Conservation (phyloP, 2,888 invertebrate species). For the Cabera pusaria region DNA sequence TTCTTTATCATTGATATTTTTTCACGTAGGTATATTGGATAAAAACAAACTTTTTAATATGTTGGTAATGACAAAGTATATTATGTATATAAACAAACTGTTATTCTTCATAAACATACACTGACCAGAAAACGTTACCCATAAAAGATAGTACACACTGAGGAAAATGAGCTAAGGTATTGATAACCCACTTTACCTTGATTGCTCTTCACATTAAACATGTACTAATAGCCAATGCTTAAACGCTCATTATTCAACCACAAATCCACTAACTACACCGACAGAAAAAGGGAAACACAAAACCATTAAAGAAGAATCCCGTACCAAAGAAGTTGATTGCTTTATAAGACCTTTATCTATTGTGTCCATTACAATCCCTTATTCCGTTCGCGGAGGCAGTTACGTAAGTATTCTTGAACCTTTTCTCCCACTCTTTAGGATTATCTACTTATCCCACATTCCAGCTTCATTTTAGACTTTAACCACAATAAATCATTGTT, state of each 20-base stretch:
- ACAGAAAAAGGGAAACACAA: conserved; percentile 20
- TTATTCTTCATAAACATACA: no score
- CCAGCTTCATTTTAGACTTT: conserved; percentile 33
- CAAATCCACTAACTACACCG: conserved; percentile 21
- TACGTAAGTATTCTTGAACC: conserved; percentile 25
- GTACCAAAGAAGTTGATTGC: conserved; percentile 28
- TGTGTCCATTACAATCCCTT: conserved; percentile 30
- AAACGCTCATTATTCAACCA: conserved; percentile 17
- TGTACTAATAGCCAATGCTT: conserved; percentile 6
- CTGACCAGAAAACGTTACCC: no score
- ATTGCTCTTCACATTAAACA: no score
- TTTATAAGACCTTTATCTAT: conserved; percentile 33
- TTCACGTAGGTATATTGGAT: no score
- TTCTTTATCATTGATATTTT: no score
- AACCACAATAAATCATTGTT: conserved; percentile 48
- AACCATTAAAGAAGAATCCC: conserved; percentile 21
- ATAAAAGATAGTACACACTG: no score
- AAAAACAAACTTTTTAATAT: no score
- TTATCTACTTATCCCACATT: conserved; percentile 31
- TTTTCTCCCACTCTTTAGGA: conserved; percentile 30
- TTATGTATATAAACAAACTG: no score
- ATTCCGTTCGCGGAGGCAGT: conserved; percentile 21
- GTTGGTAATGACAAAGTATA: no score
- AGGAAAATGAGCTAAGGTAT: no score
- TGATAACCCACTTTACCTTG: no score